Conservation (phyloP, 2,888 invertebrate species). For the Caenorhabditis panamensis region DNA sequence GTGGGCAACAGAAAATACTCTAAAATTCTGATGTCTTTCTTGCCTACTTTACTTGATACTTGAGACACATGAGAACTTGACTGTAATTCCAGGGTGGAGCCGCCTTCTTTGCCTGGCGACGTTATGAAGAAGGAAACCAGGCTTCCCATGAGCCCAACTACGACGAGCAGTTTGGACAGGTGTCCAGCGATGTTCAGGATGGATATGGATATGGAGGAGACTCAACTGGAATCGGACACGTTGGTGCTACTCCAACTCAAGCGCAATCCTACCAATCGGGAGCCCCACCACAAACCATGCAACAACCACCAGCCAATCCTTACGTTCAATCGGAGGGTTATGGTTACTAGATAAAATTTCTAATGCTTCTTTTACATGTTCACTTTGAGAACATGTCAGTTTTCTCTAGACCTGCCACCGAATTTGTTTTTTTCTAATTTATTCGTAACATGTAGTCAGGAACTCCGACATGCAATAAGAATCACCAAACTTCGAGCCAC, state of each 20-base stretch:
- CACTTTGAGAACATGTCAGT: no score
- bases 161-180: slow-evolving; percentile 64
- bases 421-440: neutral
- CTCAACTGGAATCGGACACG: slow-evolving; percentile 65
- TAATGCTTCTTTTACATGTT: no score
- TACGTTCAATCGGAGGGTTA: slow-evolving; percentile 69
- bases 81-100: slow-evolving; percentile 66
- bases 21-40: neutral
- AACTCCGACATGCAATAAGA: slow-evolving; percentile 19
- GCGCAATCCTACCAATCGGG: slow-evolving; percentile 59
- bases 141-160: slow-evolving; percentile 60
- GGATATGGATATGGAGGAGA: slow-evolving; percentile 75
- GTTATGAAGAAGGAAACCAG: slow-evolving; percentile 89
- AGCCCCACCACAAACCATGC: slow-evolving; percentile 59
- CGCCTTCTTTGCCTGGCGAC: slow-evolving; percentile 93
- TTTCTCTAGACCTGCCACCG: neutral
- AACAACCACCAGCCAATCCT: slow-evolving; percentile 67
- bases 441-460: slow-evolving; percentile 5
- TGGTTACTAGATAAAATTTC: slow-evolving; percentile 59
- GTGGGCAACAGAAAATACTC: neutral
- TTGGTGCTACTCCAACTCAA: slow-evolving; percentile 45
- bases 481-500: slow-evolving; percentile 1
- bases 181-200: slow-evolving; percentile 67
- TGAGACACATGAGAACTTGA: slow-evolving; percentile 4
- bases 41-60: no score